A percentile compares a stretch with the other conserved stretches of the same genome.
These are phyloP conservation scores for Donacobius atricapilla DNA, from an alignment of 2,113 vertebrate species.

Conservation along the genomic window DNA sequence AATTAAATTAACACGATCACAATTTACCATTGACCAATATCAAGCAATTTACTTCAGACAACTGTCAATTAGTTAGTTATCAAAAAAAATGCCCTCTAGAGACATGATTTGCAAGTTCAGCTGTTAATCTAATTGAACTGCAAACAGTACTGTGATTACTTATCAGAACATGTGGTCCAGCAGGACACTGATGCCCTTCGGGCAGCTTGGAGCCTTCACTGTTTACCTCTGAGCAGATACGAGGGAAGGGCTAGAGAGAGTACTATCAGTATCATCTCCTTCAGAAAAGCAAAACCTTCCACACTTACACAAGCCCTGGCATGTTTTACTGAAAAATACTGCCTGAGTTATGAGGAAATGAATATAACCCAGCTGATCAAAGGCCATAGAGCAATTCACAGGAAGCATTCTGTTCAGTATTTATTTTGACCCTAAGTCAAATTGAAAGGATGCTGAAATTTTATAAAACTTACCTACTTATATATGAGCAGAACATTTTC, in stretches of 20 bases:
- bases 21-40: constrained; percentile 59
- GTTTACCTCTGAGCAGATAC: neutral
- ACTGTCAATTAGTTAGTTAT: constrained; percentile 61
- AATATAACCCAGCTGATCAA: neutral
- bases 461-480: neutral
- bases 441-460: neutral
- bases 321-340: neutral
- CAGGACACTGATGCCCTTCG: neutral
- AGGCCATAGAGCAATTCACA: neutral
- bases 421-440: neutral
- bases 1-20: constrained; percentile 59
- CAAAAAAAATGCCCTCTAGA: constrained; percentile 9
- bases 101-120: constrained; percentile 30
- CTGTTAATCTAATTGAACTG: constrained; percentile 43
- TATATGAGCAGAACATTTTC: neutral
- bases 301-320: neutral
- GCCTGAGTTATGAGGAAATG: neutral
- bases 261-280: neutral
- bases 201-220: neutral
- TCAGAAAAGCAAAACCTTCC: neutral
- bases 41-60: constrained; percentile 60
- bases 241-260: neutral
- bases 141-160: constrained; percentile 21
- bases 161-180: neutral
- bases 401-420: neutral